phyloP scores from a whole-genome alignment of 2,113 vertebrate genomes.

The human (Homo sapiens) region GRCh38 chr6:102914501-102915000 shows the following conservation, averaged over 20 bases:
- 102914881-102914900: not conserved
- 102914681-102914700: not conserved
- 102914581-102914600: not conserved
- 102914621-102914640: not conserved
- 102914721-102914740: not conserved
- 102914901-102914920: not conserved
- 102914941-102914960: not conserved
- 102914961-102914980: not conserved
- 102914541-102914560: not conserved
- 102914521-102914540: not conserved
- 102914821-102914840: not conserved
- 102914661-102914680: not conserved
- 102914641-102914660: not conserved
- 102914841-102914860: not conserved
- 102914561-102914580: not conserved
- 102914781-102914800: not conserved
- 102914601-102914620: not conserved
- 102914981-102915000: not conserved
- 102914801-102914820: not conserved
- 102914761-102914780: not conserved
- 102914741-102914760: rapidly evolving
- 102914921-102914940: not conserved
- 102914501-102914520: not conserved
- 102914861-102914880: not conserved
- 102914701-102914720: not conserved